Evolutionary conservation across 2,113 vertebrate genomes (phyloP), one percentile per base, ranked within the genome.

Genomic region (Anarhynchus alexandrinus): DNA sequence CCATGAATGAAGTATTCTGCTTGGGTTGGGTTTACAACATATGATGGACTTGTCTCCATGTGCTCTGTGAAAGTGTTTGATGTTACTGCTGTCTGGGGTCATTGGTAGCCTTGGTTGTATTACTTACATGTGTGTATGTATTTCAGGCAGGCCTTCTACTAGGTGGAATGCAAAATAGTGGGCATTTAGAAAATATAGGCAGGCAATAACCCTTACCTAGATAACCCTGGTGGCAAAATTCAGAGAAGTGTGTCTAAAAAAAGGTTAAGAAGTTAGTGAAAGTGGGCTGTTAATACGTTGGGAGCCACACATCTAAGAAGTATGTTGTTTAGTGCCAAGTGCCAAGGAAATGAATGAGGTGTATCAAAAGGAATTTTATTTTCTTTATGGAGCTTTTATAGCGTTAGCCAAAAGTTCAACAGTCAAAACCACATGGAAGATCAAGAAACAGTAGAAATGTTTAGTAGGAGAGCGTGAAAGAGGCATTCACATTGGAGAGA

Each of bases 261-360:
- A 80, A 38, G 5, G 8, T 36, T 78, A 55, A 47, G n/a, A 54
- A 84, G 59, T 73, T 93, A 89, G 89, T 87, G 89, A 76, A 94
- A 93, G 64, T 93, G 66, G 80, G 62, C 58, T 91, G 57, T 58
- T 93, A 88, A 34, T 90, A 22, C 54, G 77, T 82, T 11, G 47
- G 62, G 82, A 95, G 45, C 49, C 40, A 67, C 71, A 47, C 40
- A 82, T 95, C 49, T 79, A 61, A 91, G 74, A 49, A 77, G 34
- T 71, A 73, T 62, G 66, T 79, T 92, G 59, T 51, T 80, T 52
- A 43, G 71, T 93, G 89, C 79, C 76, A 77, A 77, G 57, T 66
- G 77, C 87, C 87, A 93, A 85, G 74, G 76, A 97, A 95, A 95
- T 72, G 64, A 89, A 91, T 94, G 95, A 97, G 74, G 81, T 97